Conservation (phyloP, 2,113 vertebrate genomes). For the Dipodomys merriami region DNA sequence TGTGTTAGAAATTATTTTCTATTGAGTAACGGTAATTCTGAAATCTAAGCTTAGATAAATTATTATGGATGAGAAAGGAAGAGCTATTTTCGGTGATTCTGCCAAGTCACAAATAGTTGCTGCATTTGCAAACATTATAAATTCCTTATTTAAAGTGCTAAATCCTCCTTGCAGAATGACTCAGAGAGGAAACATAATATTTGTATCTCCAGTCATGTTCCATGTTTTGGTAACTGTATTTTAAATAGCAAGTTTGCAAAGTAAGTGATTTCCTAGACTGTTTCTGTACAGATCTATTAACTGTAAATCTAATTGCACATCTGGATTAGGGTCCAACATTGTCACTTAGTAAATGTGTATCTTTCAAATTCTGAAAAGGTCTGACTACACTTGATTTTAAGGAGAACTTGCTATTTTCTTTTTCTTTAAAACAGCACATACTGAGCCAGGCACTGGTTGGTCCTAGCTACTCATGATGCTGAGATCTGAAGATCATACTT, state of each 20-base stretch:
- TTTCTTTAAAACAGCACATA: not conserved
- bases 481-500: no score
- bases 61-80: not conserved
- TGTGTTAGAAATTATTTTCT: not conserved
- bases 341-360: not conserved
- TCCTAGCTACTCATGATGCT: no score
- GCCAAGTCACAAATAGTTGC: not conserved
- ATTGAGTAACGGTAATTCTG: not conserved
- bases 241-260: conserved; percentile 38
- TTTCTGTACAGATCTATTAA: not conserved
- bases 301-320: not conserved
- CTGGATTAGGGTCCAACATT: not conserved
- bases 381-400: conserved; percentile 7
- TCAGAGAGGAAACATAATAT: conserved; percentile 40
- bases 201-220: not conserved
- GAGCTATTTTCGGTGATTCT: not conserved
- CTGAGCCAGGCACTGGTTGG: not conserved
- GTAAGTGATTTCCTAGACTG: not conserved
- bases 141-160: conserved; percentile 3
- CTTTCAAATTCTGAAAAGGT: conserved; percentile 29
- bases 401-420: not conserved
- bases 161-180: conserved; percentile 3
- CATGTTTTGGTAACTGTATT: conserved; percentile 16
- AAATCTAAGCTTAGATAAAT: not conserved
- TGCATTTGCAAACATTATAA: conserved; percentile 1